A percentile compares a stretch with the other conserved stretches of the same genome.
phyloP scores from a whole-genome alignment of 2,797 vertebrate species.

The Pipistrellus pygmaeus region DNA sequence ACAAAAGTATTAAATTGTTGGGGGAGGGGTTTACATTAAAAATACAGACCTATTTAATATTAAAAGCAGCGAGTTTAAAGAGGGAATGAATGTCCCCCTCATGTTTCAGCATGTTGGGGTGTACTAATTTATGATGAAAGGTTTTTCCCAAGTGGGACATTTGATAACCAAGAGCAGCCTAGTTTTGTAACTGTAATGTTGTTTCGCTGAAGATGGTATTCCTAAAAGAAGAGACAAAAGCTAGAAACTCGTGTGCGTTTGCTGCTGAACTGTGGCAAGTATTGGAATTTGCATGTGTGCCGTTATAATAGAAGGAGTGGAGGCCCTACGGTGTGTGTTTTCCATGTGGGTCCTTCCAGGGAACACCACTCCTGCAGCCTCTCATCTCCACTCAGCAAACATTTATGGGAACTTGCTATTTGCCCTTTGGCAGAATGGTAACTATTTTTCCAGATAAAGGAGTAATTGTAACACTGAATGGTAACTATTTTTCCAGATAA shows the following conservation, averaged over 20 bases:
- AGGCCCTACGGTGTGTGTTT: neutral
- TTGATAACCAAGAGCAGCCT: constrained; percentile 5
- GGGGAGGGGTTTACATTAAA: neutral
- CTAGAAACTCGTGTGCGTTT: neutral
- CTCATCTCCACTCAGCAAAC: neutral
- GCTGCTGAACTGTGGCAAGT: neutral
- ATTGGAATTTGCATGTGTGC: neutral
- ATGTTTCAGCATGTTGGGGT: neutral
- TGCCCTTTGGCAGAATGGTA: neutral
- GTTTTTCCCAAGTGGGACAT: neutral
- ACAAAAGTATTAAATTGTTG: neutral
- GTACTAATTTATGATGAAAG: neutral
- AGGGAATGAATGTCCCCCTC: neutral
- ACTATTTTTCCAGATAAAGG: constrained; percentile 49
- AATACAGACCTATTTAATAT: neutral
- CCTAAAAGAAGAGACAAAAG: neutral
- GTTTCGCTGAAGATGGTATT: neutral
- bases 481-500: constrained; percentile 48
- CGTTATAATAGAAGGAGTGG: neutral
- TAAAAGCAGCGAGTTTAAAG: constrained; percentile 1
- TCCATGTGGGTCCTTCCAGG: neutral
- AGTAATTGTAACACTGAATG: neutral
- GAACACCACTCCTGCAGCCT: neutral
- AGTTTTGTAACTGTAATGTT: neutral
- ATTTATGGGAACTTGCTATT: neutral